Evolutionary conservation across 92 coral and sea anemone species (phyloP).

Genomic region (Bergia sp.): DNA sequence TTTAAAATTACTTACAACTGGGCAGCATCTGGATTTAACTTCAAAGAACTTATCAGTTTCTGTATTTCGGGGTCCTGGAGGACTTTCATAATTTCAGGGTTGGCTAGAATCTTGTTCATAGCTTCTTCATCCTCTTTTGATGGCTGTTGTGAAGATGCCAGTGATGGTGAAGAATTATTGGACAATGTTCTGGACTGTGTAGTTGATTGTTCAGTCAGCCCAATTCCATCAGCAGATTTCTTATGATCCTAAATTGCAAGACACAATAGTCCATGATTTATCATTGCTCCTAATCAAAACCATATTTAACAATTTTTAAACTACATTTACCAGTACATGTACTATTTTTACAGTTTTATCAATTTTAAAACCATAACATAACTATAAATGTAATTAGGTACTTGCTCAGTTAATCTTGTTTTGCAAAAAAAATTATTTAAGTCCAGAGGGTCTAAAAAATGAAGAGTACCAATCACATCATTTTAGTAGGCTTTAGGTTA

Average conservation of each 20-base stretch:
- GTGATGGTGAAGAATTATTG: not conserved
- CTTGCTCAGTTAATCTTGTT: no score
- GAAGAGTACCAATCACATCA: no score
- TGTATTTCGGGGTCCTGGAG: conserved; percentile 80
- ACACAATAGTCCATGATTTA: not conserved
- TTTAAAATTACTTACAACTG: conserved; percentile 56
- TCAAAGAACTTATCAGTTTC: conserved; percentile 65
- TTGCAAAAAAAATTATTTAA: no score
- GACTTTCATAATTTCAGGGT: conserved; percentile 67
- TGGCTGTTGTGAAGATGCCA: conserved; percentile 43
- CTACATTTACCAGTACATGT: no score
- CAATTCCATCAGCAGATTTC: conserved; percentile 55
- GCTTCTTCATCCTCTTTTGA: conserved; percentile 74
- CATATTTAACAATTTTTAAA: no score
- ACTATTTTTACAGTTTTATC: no score
- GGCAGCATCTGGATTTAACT: conserved; percentile 73
- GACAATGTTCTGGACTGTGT: conserved; percentile 9
- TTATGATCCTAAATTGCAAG: not conserved
- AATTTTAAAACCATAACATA: no score
- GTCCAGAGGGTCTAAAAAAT: no score
- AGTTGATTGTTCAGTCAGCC: conserved; percentile 54
- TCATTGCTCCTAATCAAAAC: not conserved
- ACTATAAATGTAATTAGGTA: no score
- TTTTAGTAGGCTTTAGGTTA: no score
- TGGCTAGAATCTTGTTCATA: conserved; percentile 70